These are phyloP conservation scores for Rallus crepitans DNA, from an alignment of 2,797 vertebrate species.

Conservation along the genomic window DNA sequence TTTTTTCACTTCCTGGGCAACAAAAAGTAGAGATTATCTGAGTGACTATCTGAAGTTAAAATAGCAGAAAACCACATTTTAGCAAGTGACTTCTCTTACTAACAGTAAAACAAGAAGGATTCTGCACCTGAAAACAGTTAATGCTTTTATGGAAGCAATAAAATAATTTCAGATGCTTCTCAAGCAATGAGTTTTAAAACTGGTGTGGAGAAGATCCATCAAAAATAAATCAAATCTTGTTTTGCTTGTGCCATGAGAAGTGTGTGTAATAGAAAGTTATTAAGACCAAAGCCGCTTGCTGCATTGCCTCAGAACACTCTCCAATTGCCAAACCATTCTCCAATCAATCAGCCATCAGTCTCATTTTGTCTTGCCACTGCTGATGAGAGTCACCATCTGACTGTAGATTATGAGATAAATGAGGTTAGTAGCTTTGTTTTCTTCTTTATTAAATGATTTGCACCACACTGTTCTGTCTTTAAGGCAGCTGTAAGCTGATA, in stretches of 20 bases:
- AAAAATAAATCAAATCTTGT: constrained; percentile 78
- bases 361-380: constrained; percentile 34
- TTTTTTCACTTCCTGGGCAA: not conserved
- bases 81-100: constrained; percentile 58
- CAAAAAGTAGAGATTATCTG: constrained; percentile 48
- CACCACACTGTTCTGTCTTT: not conserved
- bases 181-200: constrained; percentile 67
- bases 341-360: constrained; percentile 32
- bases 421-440: constrained; percentile 20
- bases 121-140: constrained; percentile 72
- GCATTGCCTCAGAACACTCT: constrained; percentile 43
- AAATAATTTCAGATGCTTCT: constrained; percentile 74
- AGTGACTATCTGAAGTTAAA: constrained; percentile 65
- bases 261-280: constrained; percentile 71
- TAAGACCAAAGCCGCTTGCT: constrained; percentile 52
- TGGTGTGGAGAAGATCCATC: constrained; percentile 69
- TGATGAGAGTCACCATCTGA: constrained; percentile 17
- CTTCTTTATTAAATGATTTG: constrained; percentile 17
- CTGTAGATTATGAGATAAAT: constrained; percentile 49
- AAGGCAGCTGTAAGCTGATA: not conserved
- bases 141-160: constrained; percentile 73
- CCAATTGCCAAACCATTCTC: constrained; percentile 27
- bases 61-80: constrained; percentile 57
- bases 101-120: constrained; percentile 45
- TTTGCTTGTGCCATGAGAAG: constrained; percentile 71